Percentiles rank a stretch among this genome's conserved stretches.
Evolutionary conservation across 2,888 invertebrate species (phyloP).

Genomic region (Leucozona laternaria): DNA sequence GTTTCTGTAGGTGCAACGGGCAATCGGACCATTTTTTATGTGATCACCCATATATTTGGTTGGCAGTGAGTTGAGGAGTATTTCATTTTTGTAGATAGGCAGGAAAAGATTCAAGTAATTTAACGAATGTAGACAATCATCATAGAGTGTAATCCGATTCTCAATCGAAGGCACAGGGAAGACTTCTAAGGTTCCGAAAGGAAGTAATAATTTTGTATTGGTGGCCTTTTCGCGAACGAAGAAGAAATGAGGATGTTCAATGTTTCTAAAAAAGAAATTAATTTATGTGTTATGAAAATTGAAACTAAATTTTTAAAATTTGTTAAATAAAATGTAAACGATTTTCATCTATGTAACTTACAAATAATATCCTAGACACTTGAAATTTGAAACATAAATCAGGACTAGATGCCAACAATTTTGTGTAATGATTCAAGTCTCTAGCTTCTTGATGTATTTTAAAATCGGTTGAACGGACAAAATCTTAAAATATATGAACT

Average conservation of each 20-base stretch:
- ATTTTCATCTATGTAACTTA: no score
- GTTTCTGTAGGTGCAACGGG: slow-evolving; percentile 80
- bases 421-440: no score
- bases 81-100: slow-evolving; percentile 80
- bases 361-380: no score
- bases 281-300: background rate
- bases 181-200: slow-evolving; percentile 81
- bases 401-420: no score
- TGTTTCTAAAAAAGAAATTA: slow-evolving; percentile 40
- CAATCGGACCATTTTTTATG: slow-evolving; percentile 81
- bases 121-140: slow-evolving; percentile 80
- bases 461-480: no score
- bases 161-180: slow-evolving; percentile 80
- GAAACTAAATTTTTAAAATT: no score
- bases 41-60: slow-evolving; percentile 81
- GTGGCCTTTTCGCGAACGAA: slow-evolving; percentile 81
- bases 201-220: slow-evolving; percentile 79
- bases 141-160: slow-evolving; percentile 81
- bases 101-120: slow-evolving; percentile 79
- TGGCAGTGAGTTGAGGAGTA: slow-evolving; percentile 79
- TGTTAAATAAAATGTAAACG: no score
- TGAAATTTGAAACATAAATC: no score
- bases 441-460: no score
- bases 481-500: no score
- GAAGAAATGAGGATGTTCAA: slow-evolving; percentile 77